phyloP scores from a whole-genome alignment of 30 jellyfish, hydroid and myxozoan genomes.

The Aurelia aurita complex sp. Pacific region DNA sequence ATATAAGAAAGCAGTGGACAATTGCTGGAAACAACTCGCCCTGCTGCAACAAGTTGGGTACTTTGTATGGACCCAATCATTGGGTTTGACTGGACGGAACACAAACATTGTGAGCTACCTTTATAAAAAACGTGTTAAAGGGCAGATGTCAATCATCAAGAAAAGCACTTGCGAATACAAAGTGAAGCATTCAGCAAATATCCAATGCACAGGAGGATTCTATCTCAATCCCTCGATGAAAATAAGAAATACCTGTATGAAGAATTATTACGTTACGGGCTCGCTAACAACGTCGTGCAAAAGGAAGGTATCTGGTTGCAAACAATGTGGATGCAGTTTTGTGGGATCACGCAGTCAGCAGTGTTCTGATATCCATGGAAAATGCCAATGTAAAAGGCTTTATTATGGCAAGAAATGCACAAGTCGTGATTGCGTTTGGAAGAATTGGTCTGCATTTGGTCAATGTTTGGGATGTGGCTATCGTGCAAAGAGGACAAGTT shows the following conservation, averaged over 20 bases:
- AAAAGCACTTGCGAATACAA: conserved; percentile 25
- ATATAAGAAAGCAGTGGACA: conserved; percentile 35
- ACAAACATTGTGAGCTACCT: background rate
- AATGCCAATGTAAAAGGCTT: conserved; percentile 30
- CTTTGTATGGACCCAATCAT: conserved; percentile 65
- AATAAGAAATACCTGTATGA: conserved; percentile 22
- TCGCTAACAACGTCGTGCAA: conserved; percentile 17
- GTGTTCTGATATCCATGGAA: conserved; percentile 23
- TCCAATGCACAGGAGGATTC: conserved; percentile 31
- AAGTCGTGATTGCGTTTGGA: conserved; percentile 43
- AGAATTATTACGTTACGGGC: conserved; percentile 24
- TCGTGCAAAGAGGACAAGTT: conserved; percentile 17
- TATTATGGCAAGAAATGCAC: conserved; percentile 28
- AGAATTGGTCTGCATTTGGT: conserved; percentile 11
- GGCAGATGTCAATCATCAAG: conserved; percentile 9
- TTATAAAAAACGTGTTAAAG: background rate
- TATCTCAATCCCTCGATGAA: conserved; percentile 38
- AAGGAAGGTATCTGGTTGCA: conserved; percentile 15
- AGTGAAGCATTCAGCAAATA: conserved; percentile 13
- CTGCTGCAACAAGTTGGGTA: conserved; percentile 51
- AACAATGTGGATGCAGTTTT: conserved; percentile 7
- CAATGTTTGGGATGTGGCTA: conserved; percentile 30
- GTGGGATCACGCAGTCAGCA: conserved; percentile 9
- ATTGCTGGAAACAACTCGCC: conserved; percentile 30
- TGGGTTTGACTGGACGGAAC: background rate